Base-by-base conservation (phyloP, 1,140 invertebrate species). In the Dendrolimus kikuchii region DNA sequence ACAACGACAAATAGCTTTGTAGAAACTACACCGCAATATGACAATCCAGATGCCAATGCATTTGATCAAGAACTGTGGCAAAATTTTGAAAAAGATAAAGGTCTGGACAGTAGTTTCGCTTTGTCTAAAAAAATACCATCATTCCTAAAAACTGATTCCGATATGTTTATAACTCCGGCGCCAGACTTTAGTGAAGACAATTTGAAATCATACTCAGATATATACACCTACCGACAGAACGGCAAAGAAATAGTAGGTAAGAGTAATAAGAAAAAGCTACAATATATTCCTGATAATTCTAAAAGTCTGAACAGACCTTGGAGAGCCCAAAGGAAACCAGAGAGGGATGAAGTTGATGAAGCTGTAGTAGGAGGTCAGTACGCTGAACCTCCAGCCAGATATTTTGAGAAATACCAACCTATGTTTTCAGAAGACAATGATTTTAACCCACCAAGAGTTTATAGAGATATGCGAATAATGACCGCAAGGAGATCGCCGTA, bases 371-470 rank as follows among this genome's bases (percentile, higher is more conserved):
- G 84, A 39, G 85, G 85, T 5, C 68, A 79, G 46, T 86, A 88
- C 37, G 86, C 84, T 10, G 86, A 88, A 53, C 86, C 86, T 37
- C 85, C 85, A 5, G 75, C 64, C 6, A 78, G 79, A 65, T 74
- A 70, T 23, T 57, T 83, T 5, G 59, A 62, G 5, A 80, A 76
- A 44, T 64, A 57, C 46, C 60, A 67, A n/a, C 57, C 60, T 5
- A 58, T 44, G 57, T 58, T 10, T 53, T 64, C 1, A 68, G 51
- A 58, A 10, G 69, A 71, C 23, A 74, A 81, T 41, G 60, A 66
- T 7, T 63, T 74, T 6, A 75, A 70, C 36, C 40, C 48, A 38
- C 65, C 72, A 37, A 53, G 48, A 44, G 62, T 55, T 6, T 71
- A 66, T 38, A 47, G 62, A 8, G 74, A 80, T 10, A 53, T 63